Base-by-base conservation (phyloP, 2,888 invertebrate genomes). In the Pandemis heparana region DNA sequence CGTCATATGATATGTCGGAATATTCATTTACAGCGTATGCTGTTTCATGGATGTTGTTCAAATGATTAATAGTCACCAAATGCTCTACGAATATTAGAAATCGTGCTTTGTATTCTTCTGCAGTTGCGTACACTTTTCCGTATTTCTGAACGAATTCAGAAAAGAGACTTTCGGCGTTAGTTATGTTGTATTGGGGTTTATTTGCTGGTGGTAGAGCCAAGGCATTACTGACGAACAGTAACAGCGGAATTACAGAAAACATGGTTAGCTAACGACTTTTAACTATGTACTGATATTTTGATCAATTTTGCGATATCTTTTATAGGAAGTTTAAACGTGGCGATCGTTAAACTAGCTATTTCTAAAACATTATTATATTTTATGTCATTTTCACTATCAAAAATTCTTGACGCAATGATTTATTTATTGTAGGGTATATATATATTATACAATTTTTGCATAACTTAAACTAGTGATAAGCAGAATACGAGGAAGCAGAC, bases 1-100 rank as follows among this genome's bases (percentile, higher is more conserved):
- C 69, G 39, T 51, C 39, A n/a, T 61, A n/a, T 0, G 18, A 39
- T 7, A 70, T 16, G 32, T 70, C 69, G 41, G 69, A 41, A 32
- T 62, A 62, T 8, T n/a, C 9, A n/a, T 51, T 70, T 10, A 70
- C 10, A 7, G 7, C 41, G 62, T 51, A 70, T 0, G 41, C 39
- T 10, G 51, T 53, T 1, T 62, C 23, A 18, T 61, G 51, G 23
- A 23, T 48, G 4, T 32, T 9, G 48, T 69, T 69, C 18, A 60
- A 38, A 16, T 5, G 7, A 23, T 70, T 70, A 14, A 70, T 62
- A 6, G 53, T 38, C 14, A 39, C 39, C 16, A 70, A 62, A 9
- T 6, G 48, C 38, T 51, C 12, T 41, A 53, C 62, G 41, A 70
- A 70, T 32, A 62, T 62, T 9, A 41, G 62, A 7, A 70, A 56